Conservation (phyloP, 2,888 invertebrate species). For the Drosophila parthenogenetica region DNA sequence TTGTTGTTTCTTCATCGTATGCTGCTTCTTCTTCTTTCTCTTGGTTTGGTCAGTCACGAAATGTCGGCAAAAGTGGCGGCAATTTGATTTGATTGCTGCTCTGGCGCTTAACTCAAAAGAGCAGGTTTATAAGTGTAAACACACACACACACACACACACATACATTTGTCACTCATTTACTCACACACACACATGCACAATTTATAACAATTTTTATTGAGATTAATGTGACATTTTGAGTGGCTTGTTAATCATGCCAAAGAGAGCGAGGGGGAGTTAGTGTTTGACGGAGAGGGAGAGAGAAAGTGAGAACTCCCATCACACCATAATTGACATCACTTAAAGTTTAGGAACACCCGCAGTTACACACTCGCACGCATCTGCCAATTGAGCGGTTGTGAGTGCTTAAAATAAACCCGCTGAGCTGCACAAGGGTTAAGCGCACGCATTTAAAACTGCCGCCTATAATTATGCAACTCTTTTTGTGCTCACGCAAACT, state of each 20-base stretch:
- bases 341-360: conserved; percentile 56
- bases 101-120: conserved; percentile 41
- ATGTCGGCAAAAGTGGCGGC: conserved; percentile 33
- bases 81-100: conserved; percentile 62
- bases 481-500: conserved; percentile 13
- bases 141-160: conserved; percentile 3
- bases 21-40: not conserved
- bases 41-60: conserved; percentile 54
- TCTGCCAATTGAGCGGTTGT: conserved; percentile 22
- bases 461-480: conserved; percentile 63
- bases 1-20: not conserved
- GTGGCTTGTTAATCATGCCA: conserved; percentile 18
- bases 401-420: not conserved
- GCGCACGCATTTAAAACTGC: not conserved
- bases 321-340: conserved; percentile 64
- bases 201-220: conserved; percentile 64
- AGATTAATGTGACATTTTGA: conserved; percentile 72
- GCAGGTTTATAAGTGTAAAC: conserved; percentile 16
- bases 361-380: conserved; percentile 12
- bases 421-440: conserved; percentile 33
- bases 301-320: conserved; percentile 42
- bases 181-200: conserved; percentile 28
- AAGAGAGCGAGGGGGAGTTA: not conserved
- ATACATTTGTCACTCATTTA: conserved; percentile 3
- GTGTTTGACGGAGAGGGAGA: conserved; percentile 24